Evolutionary conservation across 2,113 vertebrate species (phyloP).

Genomic region (Prionailurus viverrinus): DNA sequence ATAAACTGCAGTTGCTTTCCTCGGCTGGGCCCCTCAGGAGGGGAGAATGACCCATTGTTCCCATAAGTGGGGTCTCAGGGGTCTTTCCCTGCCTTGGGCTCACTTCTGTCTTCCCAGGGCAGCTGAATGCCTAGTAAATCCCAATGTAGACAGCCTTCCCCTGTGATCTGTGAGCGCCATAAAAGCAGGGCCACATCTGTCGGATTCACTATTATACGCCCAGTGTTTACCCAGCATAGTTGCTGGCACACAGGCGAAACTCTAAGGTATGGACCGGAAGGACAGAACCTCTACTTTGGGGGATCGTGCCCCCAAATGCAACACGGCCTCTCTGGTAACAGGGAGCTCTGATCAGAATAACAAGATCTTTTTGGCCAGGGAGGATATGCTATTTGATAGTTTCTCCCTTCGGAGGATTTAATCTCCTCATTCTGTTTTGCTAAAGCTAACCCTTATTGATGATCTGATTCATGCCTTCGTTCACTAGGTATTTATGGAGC

Average conservation of each 20-base stretch:
- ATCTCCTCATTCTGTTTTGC: not conserved
- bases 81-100: not conserved
- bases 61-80: not conserved
- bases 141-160: not conserved
- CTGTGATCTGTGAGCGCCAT: accelerated
- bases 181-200: accelerated
- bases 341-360: not conserved
- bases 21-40: not conserved
- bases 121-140: not conserved
- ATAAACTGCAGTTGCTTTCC: not conserved
- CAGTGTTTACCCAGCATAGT: not conserved
- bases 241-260: accelerated
- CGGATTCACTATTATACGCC: accelerated
- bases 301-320: not conserved
- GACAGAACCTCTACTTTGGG: not conserved
- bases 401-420: not conserved
- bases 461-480: not conserved
- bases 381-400: not conserved
- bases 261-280: accelerated
- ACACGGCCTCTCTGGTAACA: not conserved
- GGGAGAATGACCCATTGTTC: not conserved
- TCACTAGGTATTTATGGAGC: not conserved
- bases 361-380: not conserved
- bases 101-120: not conserved
- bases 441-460: not conserved